Evolutionary conservation across 1,140 invertebrate species (phyloP).

Genomic region (Arion vulgaris): DNA sequence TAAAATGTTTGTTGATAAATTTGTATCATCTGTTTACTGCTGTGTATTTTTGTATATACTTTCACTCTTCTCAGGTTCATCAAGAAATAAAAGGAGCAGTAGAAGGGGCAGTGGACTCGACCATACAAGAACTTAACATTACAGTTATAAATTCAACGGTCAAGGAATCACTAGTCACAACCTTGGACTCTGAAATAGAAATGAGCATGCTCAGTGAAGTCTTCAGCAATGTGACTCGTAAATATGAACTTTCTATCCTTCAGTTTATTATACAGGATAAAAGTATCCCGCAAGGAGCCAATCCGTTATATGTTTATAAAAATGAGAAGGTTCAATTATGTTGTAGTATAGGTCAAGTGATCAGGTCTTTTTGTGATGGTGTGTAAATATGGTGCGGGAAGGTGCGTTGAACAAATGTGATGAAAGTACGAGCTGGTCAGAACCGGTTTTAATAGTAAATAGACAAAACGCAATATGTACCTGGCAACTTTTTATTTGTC

Average conservation of each 20-base stretch:
- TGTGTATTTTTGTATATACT: not conserved
- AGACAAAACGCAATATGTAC: too few relatives aligned
- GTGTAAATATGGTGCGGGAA: too few relatives aligned
- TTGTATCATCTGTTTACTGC: not conserved
- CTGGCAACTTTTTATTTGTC: too few relatives aligned
- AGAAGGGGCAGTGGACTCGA: not conserved
- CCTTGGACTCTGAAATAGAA: not conserved
- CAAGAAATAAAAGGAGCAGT: not conserved
- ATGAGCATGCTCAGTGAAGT: not conserved
- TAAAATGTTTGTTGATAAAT: not conserved
- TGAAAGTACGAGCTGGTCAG: too few relatives aligned
- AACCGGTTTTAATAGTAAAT: too few relatives aligned
- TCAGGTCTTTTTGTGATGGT: too few relatives aligned
- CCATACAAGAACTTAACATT: not conserved
- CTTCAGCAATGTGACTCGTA: not conserved
- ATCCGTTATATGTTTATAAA: too few relatives aligned
- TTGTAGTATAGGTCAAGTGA: too few relatives aligned
- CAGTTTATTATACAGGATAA: too few relatives aligned
- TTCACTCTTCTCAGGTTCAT: not conserved
- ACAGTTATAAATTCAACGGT: not conserved
- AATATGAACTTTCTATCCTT: not conserved
- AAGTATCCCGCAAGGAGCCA: too few relatives aligned
- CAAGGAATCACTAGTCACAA: not conserved
- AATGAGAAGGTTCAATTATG: too few relatives aligned
- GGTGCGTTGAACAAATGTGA: too few relatives aligned